Conservation (phyloP, 2,888 invertebrate species). For the Netelia fuscicornis region DNA sequence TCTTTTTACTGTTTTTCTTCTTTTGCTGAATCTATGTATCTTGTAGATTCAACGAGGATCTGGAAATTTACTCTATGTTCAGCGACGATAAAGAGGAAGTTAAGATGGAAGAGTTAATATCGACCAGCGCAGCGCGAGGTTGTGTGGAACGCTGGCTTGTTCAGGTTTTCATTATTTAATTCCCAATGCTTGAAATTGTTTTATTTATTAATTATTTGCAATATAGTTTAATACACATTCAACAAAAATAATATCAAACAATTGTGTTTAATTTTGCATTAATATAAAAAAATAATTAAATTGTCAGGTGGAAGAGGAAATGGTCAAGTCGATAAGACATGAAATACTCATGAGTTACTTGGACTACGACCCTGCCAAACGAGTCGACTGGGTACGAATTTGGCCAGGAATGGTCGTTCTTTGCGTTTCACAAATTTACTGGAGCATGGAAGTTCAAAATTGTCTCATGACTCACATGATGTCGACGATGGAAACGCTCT, state of each 20-base stretch:
- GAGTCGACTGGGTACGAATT: slow-evolving; percentile 90
- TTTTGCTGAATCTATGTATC: not conserved
- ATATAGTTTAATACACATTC: too few species aligned
- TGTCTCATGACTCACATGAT: slow-evolving; percentile 87
- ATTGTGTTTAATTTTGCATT: not conserved
- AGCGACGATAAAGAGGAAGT: slow-evolving; percentile 92
- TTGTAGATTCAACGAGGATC: slow-evolving; percentile 87
- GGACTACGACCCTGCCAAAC: slow-evolving; percentile 87
- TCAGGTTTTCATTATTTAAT: slow-evolving; percentile 81
- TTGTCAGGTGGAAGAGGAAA: slow-evolving; percentile 91
- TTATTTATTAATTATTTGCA: not conserved
- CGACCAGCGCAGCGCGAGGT: slow-evolving; percentile 90
- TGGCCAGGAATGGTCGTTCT: slow-evolving; percentile 95
- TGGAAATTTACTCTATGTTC: slow-evolving; percentile 92
- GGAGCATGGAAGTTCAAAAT: slow-evolving; percentile 92
- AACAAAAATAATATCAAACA: not conserved
- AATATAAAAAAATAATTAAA: not conserved
- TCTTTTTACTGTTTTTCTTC: not conserved
- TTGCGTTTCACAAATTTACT: slow-evolving; percentile 92
- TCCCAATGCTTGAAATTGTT: not conserved
- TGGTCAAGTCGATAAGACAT: slow-evolving; percentile 90
- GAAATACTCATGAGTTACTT: slow-evolving; percentile 89
- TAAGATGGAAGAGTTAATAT: slow-evolving; percentile 87
- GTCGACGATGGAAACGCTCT: slow-evolving; percentile 87
- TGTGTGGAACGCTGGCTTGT: slow-evolving; percentile 95